phyloP scores from a whole-genome alignment of 1,140 invertebrate genomes.

The Telenomus remus region DNA sequence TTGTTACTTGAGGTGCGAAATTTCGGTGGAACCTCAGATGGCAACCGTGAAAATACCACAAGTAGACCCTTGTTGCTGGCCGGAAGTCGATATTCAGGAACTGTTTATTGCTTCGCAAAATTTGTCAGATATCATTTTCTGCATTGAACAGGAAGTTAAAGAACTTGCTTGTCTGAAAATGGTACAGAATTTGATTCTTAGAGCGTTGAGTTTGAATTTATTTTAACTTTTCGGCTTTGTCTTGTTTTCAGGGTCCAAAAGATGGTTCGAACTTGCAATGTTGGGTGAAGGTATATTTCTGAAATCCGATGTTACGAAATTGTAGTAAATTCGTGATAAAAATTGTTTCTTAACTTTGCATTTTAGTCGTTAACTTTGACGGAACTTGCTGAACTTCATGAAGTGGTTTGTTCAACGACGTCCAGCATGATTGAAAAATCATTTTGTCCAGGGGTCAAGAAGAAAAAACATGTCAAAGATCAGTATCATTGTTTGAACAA shows the following conservation, averaged over 20 bases:
- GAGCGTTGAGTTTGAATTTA: no score
- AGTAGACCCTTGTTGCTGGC: conserved; percentile 25
- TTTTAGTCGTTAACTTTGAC: conserved; percentile 64
- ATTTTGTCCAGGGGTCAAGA: background rate
- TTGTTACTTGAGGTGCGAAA: conserved; percentile 57
- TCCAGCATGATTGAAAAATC: conserved; percentile 53
- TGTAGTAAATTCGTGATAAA: no score
- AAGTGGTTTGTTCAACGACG: conserved; percentile 64
- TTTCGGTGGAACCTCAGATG: conserved; percentile 55
- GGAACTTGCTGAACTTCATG: conserved; percentile 67
- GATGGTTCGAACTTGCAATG: conserved; percentile 57
- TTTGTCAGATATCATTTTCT: conserved; percentile 61
- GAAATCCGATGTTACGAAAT: background rate
- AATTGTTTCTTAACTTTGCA: background rate
- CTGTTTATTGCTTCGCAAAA: conserved; percentile 53
- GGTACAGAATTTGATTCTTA: conserved; percentile 9
- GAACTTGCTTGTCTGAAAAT: conserved; percentile 11
- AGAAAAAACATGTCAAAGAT: conserved; percentile 17
- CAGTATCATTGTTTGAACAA: conserved; percentile 59
- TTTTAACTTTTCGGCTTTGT: background rate
- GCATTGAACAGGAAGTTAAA: conserved; percentile 57
- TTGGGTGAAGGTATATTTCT: conserved; percentile 62
- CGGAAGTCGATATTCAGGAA: conserved; percentile 51
- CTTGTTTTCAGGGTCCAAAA: conserved; percentile 21
- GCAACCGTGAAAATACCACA: conserved; percentile 13